Evolutionary conservation across 2,113 vertebrate species (phyloP).

Genomic region (Gambusia holbrooki): DNA sequence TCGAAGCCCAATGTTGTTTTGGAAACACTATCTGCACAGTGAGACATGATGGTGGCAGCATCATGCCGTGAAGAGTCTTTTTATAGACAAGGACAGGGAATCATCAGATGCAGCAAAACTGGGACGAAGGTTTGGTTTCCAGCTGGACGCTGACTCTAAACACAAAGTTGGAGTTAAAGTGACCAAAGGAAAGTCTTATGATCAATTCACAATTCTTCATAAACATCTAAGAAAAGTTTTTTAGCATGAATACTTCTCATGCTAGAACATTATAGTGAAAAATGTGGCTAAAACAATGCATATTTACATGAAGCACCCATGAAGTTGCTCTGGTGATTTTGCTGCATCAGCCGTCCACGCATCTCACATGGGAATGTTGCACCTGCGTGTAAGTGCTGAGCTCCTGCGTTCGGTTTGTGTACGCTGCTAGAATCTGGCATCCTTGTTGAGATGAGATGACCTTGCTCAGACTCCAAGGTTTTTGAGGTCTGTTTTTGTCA

Average conservation of each 20-base stretch:
- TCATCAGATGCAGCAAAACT: too few relatives aligned
- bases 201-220: too few relatives aligned
- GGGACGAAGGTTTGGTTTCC: too few relatives aligned
- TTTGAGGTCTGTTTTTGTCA: constrained; percentile 46
- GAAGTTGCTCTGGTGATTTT: not conserved
- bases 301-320: not conserved
- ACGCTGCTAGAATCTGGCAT: constrained; percentile 37
- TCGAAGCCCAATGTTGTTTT: too few relatives aligned
- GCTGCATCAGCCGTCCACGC: constrained; percentile 9
- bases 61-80: too few relatives aligned
- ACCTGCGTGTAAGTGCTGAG: constrained; percentile 55
- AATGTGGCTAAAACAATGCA: not conserved
- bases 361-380: constrained; percentile 61
- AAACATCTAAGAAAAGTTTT: not conserved
- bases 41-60: too few relatives aligned
- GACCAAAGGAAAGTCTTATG: too few relatives aligned
- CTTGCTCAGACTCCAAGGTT: constrained; percentile 54
- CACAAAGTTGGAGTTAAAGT: too few relatives aligned
- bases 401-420: constrained; percentile 51
- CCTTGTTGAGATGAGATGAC: constrained; percentile 42
- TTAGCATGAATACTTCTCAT: not conserved
- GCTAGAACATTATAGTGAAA: not conserved
- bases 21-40: too few relatives aligned
- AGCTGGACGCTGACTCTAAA: too few relatives aligned
- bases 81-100: too few relatives aligned